Percentiles rank a stretch among this genome's conserved stretches.
phyloP scores from a whole-genome alignment of 2,113 vertebrate species.

The Thalassarche chlororhynchos region DNA sequence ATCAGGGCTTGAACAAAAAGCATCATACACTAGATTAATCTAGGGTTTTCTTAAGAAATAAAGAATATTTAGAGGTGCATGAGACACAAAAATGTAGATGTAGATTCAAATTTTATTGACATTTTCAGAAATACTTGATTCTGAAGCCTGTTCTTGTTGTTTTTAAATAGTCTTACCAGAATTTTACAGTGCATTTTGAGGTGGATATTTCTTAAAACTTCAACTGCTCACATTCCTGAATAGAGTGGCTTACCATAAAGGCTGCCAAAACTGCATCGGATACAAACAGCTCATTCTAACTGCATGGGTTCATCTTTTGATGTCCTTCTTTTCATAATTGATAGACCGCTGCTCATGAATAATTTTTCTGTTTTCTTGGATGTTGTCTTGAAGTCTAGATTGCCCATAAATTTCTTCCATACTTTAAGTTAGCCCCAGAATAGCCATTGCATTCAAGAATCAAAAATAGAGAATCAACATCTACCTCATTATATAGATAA shows the following conservation, averaged over 20 bases:
- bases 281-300: not conserved
- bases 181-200: not conserved
- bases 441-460: not conserved
- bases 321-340: not conserved
- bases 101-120: not conserved
- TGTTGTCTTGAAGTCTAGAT: not conserved
- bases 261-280: not conserved
- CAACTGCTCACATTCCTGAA: not conserved
- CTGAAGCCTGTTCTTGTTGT: not conserved
- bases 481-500: not conserved
- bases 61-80: not conserved
- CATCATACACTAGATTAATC: not conserved
- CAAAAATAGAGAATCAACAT: not conserved
- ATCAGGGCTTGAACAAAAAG: not conserved
- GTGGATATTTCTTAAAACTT: not conserved
- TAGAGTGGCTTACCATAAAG: not conserved
- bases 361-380: not conserved
- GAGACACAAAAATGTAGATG: not conserved
- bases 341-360: not conserved
- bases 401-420: not conserved
- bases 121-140: not conserved
- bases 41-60: not conserved
- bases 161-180: not conserved
- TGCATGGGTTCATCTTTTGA: not conserved
- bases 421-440: not conserved